A percentile compares a stretch with the other conserved stretches of the same genome.
phyloP scores from a whole-genome alignment of 2,888 invertebrate species.

The Ectobius pallidus region DNA sequence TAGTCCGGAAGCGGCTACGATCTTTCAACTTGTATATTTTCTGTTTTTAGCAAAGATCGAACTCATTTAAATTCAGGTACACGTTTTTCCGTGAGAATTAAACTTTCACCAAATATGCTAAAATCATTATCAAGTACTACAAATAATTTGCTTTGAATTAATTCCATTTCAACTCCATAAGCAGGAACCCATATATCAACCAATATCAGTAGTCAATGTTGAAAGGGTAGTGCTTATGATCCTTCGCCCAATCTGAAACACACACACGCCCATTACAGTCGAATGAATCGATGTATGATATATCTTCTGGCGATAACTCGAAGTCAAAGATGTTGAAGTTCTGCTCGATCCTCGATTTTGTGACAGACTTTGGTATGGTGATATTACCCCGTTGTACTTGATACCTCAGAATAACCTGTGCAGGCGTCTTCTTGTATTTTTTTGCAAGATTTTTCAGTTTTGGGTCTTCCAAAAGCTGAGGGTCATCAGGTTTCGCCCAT shows the following conservation, averaged over 20 bases:
- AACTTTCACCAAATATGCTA: no score
- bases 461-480: slow-evolving; percentile 73
- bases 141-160: no score
- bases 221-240: no score
- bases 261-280: slow-evolving; percentile 49
- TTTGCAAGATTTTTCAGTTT: slow-evolving; percentile 66
- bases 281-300: slow-evolving; percentile 49
- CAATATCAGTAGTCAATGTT: no score
- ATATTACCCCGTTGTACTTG: slow-evolving; percentile 56
- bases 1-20: no score
- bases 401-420: slow-evolving; percentile 73
- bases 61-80: no score
- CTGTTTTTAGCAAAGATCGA: no score
- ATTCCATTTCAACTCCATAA: no score
- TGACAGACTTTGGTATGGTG: slow-evolving; percentile 55
- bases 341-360: slow-evolving; percentile 51
- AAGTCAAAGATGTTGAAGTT: slow-evolving; percentile 54
- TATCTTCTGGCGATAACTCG: slow-evolving; percentile 51
- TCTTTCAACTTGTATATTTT: no score
- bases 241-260: slow-evolving; percentile 45
- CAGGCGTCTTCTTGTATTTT: slow-evolving; percentile 68
- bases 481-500: slow-evolving; percentile 71
- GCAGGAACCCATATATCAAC: no score
- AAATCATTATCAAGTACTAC: no score
- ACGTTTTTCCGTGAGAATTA: no score